Evolutionary conservation across 2,113 vertebrate species (phyloP).

Genomic region (Pantherophis guttatus): DNA sequence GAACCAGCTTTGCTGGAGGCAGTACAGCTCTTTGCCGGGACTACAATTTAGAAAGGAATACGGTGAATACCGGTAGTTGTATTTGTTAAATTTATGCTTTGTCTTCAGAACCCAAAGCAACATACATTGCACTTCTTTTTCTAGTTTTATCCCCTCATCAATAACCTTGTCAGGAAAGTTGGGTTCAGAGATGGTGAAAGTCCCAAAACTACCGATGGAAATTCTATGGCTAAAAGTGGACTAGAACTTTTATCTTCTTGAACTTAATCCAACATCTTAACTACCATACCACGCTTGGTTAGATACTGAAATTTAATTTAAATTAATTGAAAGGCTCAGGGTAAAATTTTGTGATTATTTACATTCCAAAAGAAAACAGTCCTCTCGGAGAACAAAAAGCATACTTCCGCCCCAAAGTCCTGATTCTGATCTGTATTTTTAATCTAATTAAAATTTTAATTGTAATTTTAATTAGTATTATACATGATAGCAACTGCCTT

Average conservation of each 20-base stretch:
- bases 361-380: not conserved
- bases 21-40: slow-evolving; percentile 27
- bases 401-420: not conserved
- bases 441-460: not conserved
- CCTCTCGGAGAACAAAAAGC: not conserved
- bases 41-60: slow-evolving; percentile 33
- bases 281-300: not conserved
- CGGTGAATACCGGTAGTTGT: not conserved
- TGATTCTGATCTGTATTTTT: not conserved
- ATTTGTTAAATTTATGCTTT: not conserved
- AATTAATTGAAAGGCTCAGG: not conserved
- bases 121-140: not conserved
- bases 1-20: slow-evolving; percentile 34
- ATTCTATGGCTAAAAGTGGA: not conserved
- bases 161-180: not conserved
- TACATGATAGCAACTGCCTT: not conserved
- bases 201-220: not conserved
- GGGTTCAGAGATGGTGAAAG: not conserved
- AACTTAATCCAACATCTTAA: not conserved
- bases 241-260: not conserved
- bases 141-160: not conserved
- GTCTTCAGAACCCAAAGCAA: not conserved
- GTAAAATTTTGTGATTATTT: not conserved
- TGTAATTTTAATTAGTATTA: not conserved
- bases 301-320: not conserved